A percentile compares a stretch with the other conserved stretches of the same genome.
phyloP scores from a whole-genome alignment of 2,113 vertebrate species.

The Apteryx owenii region DNA sequence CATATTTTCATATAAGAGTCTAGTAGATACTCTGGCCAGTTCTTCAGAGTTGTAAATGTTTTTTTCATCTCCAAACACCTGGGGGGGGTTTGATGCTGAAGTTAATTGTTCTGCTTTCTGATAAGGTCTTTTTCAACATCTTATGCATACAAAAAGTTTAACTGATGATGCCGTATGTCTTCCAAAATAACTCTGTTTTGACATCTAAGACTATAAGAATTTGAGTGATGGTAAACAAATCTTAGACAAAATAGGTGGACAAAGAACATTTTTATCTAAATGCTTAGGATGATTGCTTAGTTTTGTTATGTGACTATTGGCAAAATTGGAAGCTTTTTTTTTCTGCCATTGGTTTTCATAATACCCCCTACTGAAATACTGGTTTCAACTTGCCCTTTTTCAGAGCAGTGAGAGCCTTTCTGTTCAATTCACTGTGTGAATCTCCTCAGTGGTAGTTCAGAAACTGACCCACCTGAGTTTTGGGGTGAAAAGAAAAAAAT shows the following conservation, averaged over 20 bases:
- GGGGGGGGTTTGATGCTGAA: not conserved
- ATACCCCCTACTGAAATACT: not conserved
- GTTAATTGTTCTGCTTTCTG: not conserved
- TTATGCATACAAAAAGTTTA: not conserved
- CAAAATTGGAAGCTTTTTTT: not conserved
- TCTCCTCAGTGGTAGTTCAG: not conserved
- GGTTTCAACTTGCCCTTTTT: not conserved
- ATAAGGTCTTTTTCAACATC: not conserved
- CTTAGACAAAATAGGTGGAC: not conserved
- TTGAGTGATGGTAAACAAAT: not conserved
- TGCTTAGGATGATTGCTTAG: not conserved
- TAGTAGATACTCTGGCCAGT: not conserved
- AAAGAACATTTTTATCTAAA: not conserved
- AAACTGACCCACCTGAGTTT: not conserved
- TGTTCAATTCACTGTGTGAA: rapidly evolving
- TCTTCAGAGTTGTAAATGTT: not conserved
- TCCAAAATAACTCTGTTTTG: not conserved
- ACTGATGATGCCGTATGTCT: not conserved
- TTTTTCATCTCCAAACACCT: not conserved
- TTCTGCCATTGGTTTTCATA: not conserved
- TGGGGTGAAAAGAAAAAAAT: not conserved
- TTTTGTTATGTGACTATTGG: not conserved
- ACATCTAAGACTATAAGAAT: not conserved
- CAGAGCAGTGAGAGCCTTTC: not conserved
- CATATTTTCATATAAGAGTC: rapidly evolving